A percentile compares a stretch with the other conserved stretches of the same genome.
phyloP scores from a whole-genome alignment of 2,113 vertebrate genomes.

The Cyrtonyx montezumae region DNA sequence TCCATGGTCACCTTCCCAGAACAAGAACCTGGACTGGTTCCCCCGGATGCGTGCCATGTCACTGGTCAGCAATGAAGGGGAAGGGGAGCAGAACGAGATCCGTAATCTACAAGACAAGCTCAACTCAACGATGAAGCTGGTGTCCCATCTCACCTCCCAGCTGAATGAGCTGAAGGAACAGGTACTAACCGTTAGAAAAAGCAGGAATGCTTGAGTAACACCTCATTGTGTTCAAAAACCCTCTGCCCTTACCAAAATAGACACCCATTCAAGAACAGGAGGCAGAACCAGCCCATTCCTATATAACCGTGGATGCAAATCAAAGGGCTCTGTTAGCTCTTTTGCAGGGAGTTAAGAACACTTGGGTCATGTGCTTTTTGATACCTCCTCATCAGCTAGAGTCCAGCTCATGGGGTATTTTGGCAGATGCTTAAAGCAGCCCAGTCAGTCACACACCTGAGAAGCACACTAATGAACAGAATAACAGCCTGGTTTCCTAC shows the following conservation, averaged over 20 bases:
- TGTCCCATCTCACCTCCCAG: conserved; percentile 89
- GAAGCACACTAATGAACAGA: neutral
- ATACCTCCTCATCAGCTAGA: neutral
- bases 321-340: neutral
- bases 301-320: neutral
- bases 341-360: neutral
- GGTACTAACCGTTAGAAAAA: conserved; percentile 69
- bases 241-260: neutral
- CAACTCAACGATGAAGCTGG: conserved; percentile 90
- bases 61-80: conserved; percentile 92
- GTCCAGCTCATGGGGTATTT: neutral
- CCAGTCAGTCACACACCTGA: neutral
- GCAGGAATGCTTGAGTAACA: neutral
- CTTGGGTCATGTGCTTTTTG: neutral
- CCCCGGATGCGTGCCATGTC: conserved; percentile 99
- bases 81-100: conserved; percentile 97
- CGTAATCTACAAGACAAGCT: conserved; percentile 93
- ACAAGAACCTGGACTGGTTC: conserved; percentile 97
- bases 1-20: conserved; percentile 71
- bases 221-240: neutral
- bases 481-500: neutral
- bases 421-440: neutral
- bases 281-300: neutral
- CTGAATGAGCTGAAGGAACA: conserved; percentile 95
- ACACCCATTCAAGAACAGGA: neutral